Evolutionary conservation across 2,888 invertebrate genomes (phyloP).

Genomic region (Tiliacea citrago): DNA sequence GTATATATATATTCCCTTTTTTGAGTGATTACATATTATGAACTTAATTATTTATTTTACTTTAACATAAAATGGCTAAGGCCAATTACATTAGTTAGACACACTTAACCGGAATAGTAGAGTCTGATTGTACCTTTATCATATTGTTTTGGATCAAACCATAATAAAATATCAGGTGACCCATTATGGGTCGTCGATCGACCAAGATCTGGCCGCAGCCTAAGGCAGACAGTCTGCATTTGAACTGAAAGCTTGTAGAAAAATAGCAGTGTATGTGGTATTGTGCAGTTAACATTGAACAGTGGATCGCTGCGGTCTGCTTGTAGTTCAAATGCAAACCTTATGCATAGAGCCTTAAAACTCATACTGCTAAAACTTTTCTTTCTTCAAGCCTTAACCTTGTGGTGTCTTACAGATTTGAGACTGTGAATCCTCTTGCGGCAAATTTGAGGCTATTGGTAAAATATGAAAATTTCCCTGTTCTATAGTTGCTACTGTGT

Average conservation of each 20-base stretch:
- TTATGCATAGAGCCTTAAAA: not conserved
- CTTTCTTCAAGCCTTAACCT: not conserved
- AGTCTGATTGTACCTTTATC: not conserved
- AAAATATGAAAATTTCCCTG: constrained; percentile 5
- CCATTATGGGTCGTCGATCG: not conserved
- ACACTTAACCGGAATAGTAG: not conserved
- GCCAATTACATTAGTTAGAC: too few relatives aligned
- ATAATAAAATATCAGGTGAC: not conserved
- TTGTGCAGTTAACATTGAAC: constrained; percentile 1
- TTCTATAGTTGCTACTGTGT: not conserved
- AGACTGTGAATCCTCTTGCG: not conserved
- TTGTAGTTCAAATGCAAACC: constrained; percentile 2
- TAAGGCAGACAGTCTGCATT: not conserved
- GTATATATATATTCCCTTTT: not conserved
- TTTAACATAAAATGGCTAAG: too few relatives aligned
- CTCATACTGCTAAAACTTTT: not conserved
- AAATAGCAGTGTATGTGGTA: not conserved
- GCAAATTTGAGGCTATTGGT: constrained; percentile 18
- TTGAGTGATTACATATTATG: not conserved
- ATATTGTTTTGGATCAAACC: not conserved
- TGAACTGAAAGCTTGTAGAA: not conserved
- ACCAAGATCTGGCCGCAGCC: too few relatives aligned
- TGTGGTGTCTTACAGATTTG: constrained; percentile 23
- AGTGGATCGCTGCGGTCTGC: not conserved
- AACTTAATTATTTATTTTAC: not conserved